A percentile compares a stretch with the other conserved stretches of the same genome.
Conservation (phyloP, 2,888 invertebrate species). For the Cylloceria caligata region DNA sequence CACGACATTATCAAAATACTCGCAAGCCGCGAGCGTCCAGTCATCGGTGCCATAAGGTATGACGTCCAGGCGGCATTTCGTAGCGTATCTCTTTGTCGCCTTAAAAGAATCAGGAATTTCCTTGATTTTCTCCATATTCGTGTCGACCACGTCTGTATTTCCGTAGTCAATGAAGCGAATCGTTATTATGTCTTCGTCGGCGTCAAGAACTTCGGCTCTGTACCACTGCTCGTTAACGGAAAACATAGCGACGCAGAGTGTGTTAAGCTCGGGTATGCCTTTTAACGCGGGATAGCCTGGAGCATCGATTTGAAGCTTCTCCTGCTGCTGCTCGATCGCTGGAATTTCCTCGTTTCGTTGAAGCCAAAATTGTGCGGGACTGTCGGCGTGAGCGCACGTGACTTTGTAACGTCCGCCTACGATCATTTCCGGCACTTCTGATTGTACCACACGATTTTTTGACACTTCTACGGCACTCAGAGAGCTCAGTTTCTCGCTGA, state of each 20-base stretch:
- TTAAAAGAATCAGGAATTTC: constrained; percentile 87
- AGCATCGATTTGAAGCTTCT: constrained; percentile 88
- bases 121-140: constrained; percentile 87
- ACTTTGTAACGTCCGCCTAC: constrained; percentile 83
- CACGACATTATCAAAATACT: constrained; percentile 85
- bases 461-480: constrained; percentile 65
- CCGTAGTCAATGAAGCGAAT: constrained; percentile 93
- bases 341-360: constrained; percentile 87
- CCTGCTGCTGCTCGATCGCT: constrained; percentile 87
- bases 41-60: constrained; percentile 89
- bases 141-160: constrained; percentile 91
- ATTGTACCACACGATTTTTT: constrained; percentile 80
- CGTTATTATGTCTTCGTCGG: constrained; percentile 90
- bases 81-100: constrained; percentile 86
- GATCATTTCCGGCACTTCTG: constrained; percentile 68
- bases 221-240: constrained; percentile 96
- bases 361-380: constrained; percentile 91
- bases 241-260: constrained; percentile 92
- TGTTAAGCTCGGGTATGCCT: constrained; percentile 86
- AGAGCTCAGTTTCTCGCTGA: constrained; percentile 85
- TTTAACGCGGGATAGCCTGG: constrained; percentile 86
- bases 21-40: constrained; percentile 87
- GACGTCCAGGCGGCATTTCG: constrained; percentile 89
- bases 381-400: constrained; percentile 90
- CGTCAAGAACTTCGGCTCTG: constrained; percentile 94